phyloP scores from a whole-genome alignment of 1,140 invertebrate species.

The Polypedilum vanderplanki region DNA sequence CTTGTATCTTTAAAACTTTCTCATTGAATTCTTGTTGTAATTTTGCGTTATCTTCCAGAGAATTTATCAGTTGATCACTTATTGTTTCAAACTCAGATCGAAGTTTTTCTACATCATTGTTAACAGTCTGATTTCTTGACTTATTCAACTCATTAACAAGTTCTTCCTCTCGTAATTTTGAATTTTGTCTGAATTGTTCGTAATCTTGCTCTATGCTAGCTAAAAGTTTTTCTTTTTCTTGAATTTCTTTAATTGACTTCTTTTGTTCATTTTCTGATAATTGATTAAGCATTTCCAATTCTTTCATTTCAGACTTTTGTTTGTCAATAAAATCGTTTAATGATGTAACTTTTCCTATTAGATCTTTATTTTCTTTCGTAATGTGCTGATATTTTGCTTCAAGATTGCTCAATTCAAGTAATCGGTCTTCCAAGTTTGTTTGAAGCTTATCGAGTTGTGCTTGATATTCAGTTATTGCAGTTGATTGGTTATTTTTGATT shows the following conservation, averaged over 20 bases:
- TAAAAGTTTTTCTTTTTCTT: slow-evolving; percentile 40
- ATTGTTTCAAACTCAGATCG: no score
- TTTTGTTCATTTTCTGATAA: slow-evolving; percentile 29
- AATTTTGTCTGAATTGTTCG: slow-evolving; percentile 36
- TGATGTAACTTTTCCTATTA: no score
- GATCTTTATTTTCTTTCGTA: not conserved
- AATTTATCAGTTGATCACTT: no score
- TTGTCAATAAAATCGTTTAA: no score
- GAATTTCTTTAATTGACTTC: slow-evolving; percentile 32
- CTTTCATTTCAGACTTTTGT: slow-evolving; percentile 39
- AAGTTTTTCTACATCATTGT: no score
- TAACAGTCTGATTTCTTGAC: slow-evolving; percentile 30
- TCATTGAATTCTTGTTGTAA: slow-evolving; percentile 32
- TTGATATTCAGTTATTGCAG: not conserved
- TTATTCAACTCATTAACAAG: slow-evolving; percentile 36
- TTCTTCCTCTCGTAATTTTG: slow-evolving; percentile 38
- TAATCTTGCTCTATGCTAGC: slow-evolving; percentile 41
- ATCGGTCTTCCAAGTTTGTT: not conserved
- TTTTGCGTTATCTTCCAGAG: no score
- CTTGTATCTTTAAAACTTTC: slow-evolving; percentile 33
- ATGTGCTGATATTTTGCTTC: not conserved
- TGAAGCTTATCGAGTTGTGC: not conserved
- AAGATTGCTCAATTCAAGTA: not conserved
- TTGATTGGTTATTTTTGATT: not conserved
- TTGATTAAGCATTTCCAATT: slow-evolving; percentile 32